Conservation (phyloP, 1,140 invertebrate genomes). For the Radopholus similis region DNA sequence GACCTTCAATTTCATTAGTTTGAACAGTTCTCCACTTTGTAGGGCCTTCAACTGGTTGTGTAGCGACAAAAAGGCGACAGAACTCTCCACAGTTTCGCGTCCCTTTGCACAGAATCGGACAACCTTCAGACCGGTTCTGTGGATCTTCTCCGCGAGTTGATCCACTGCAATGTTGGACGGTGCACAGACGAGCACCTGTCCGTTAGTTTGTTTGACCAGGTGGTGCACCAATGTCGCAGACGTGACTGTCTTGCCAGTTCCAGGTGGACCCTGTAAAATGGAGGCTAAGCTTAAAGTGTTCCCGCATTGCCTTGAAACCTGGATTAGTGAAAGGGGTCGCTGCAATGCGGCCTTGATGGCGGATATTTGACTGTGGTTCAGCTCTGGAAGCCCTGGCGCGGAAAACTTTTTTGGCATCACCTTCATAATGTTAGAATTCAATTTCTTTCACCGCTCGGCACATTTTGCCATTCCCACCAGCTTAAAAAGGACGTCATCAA, state of each 20-base stretch:
- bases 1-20: slow-evolving; percentile 78
- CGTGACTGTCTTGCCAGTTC: slow-evolving; percentile 84
- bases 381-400: slow-evolving; percentile 89
- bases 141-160: slow-evolving; percentile 97
- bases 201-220: slow-evolving; percentile 81
- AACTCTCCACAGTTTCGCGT: slow-evolving; percentile 93
- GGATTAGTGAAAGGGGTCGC: slow-evolving; percentile 90
- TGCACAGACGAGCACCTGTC: slow-evolving; percentile 93
- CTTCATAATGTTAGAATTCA: too few species aligned
- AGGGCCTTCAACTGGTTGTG: slow-evolving; percentile 95
- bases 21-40: slow-evolving; percentile 79
- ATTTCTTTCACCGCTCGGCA: too few species aligned
- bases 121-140: slow-evolving; percentile 90
- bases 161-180: slow-evolving; percentile 99
- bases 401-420: slow-evolving; percentile 71
- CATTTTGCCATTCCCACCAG: too few species aligned
- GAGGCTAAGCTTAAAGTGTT: slow-evolving; percentile 18
- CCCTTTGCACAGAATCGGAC: slow-evolving; percentile 95
- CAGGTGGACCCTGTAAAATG: slow-evolving; percentile 36
- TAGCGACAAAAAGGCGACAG: slow-evolving; percentile 89
- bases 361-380: slow-evolving; percentile 91
- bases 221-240: slow-evolving; percentile 99
- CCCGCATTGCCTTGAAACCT: slow-evolving; percentile 65
- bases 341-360: slow-evolving; percentile 98
- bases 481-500: slow-evolving; percentile 80